Base-by-base conservation (phyloP, 2,113 vertebrate genomes). In the Boleophthalmus pectinirostris region DNA sequence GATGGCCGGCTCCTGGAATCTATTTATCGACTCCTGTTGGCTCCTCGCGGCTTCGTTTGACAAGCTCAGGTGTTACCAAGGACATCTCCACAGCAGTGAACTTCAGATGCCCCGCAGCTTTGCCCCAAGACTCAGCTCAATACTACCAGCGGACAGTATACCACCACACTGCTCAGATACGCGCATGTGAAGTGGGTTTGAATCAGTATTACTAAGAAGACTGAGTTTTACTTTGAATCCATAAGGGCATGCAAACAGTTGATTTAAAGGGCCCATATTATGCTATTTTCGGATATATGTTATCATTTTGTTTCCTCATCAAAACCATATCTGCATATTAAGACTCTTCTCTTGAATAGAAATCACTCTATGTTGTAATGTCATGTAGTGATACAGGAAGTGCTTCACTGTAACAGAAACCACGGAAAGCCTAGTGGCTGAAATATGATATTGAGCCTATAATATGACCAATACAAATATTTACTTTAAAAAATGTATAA, bases 1-100 rank as follows among this genome's bases (percentile, higher is more conserved):
- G 63, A 64, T 45, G 24, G 45, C 56, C 66, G 24, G 57, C 72
- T 82, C 79, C 67, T 84, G 67, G 18, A 78, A 85, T 87, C 84
- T 11, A 83, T 83, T 35, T 77, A 91, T 90, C 0, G 84, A 90
- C 82, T 56, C n/a, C 51, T 0, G 23, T 80, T 71, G 74, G 61
- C 72, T 73, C 58, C 83, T 85, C 64, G 45, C 75, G 47, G 74
- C 75, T 81, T 81, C 60, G 58, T 80, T 69, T 82, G 83, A 86
- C 80, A 78, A 80, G 73, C 24, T 56, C 70, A 60, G 57, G 65
- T 78, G 64, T 29, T 74, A 53, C 75, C 74, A 78, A 74, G 79
- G 77, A 82, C 72, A 69, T 49, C 47, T 21, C 3, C 29, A 64
- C 68, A 29, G n/a, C 53, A 56, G 54, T 56, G 20, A 29, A 51